Conservation (phyloP, 2,797 vertebrate species). For the Semotilus atromaculatus region DNA sequence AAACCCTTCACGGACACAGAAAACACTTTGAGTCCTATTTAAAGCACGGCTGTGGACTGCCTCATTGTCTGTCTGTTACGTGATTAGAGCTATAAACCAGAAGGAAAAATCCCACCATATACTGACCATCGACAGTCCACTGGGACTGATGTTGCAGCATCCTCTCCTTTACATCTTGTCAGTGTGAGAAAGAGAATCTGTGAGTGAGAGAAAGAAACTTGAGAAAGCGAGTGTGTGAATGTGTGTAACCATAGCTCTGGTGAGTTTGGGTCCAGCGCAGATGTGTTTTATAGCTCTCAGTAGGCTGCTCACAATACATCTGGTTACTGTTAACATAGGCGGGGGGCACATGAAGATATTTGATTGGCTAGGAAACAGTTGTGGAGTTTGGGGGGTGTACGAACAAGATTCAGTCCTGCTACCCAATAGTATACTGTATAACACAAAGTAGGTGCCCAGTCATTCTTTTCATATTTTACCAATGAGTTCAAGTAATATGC, state of each 20-base stretch:
- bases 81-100: neutral
- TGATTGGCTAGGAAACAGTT: constrained; percentile 30
- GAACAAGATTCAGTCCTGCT: neutral
- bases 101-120: neutral
- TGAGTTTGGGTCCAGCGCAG: constrained; percentile 25
- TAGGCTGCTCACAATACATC: constrained; percentile 20
- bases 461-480: constrained; percentile 4
- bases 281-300: constrained; percentile 50
- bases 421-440: neutral
- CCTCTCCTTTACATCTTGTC: constrained; percentile 30
- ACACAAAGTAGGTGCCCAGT: neutral
- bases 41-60: neutral
- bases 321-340: constrained; percentile 46
- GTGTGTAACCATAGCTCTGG: constrained; percentile 15
- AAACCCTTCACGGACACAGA: constrained; percentile 36
- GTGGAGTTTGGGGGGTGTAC: neutral
- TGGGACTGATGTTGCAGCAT: constrained; percentile 32
- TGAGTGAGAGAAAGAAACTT: constrained; percentile 32
- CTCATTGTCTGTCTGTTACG: neutral
- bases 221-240: constrained; percentile 25
- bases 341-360: neutral
- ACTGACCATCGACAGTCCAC: constrained; percentile 14
- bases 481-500: constrained; percentile 3
- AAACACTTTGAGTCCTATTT: constrained; percentile 16
- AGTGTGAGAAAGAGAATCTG: constrained; percentile 33